A percentile compares a stretch with the other conserved stretches of the same genome.
Evolutionary conservation across 2,113 vertebrate species (phyloP).

Genomic region (Cranoglanis bouderius): DNA sequence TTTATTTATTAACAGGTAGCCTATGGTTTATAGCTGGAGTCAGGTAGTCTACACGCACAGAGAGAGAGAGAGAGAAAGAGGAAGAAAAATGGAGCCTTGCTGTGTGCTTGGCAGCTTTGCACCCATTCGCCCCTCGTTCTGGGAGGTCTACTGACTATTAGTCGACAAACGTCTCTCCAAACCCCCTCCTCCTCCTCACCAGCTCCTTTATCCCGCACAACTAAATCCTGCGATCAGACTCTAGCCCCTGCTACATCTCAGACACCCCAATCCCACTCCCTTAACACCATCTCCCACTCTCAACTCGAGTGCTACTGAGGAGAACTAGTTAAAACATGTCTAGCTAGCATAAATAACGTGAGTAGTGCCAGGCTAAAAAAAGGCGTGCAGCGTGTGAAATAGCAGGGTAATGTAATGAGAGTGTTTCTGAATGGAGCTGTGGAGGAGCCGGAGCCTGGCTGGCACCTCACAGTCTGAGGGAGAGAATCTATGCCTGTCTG

Average conservation of each 20-base stretch:
- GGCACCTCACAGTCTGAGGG: slow-evolving; percentile 51
- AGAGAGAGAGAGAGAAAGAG: neutral
- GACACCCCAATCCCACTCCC: neutral
- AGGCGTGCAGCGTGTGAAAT: slow-evolving; percentile 47
- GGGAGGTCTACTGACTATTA: slow-evolving; percentile 39
- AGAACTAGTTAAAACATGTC: slow-evolving; percentile 43
- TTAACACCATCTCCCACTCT: slow-evolving; percentile 12
- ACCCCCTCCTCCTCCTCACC: neutral
- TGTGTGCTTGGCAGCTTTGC: slow-evolving; percentile 27
- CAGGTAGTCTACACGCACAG: neutral
- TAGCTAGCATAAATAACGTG: slow-evolving; percentile 35
- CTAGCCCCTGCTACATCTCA: neutral
- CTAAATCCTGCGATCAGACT: slow-evolving; percentile 16
- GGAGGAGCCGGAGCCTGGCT: slow-evolving; percentile 41
- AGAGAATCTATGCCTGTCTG: slow-evolving; percentile 35
- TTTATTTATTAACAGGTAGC: neutral
- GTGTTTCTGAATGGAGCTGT: slow-evolving; percentile 46
- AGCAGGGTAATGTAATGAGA: slow-evolving; percentile 55
- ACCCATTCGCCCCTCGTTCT: slow-evolving; percentile 2
- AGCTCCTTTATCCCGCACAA: neutral
- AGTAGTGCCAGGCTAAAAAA: slow-evolving; percentile 43
- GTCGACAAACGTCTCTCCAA: slow-evolving; percentile 28
- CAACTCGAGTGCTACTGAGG: neutral
- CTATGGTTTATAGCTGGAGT: neutral
- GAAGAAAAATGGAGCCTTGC: neutral